Evolutionary conservation across 1,140 invertebrate genomes (phyloP), one percentile per base, ranked within the genome.

Genomic region (Drosophila micromelanica): DNA sequence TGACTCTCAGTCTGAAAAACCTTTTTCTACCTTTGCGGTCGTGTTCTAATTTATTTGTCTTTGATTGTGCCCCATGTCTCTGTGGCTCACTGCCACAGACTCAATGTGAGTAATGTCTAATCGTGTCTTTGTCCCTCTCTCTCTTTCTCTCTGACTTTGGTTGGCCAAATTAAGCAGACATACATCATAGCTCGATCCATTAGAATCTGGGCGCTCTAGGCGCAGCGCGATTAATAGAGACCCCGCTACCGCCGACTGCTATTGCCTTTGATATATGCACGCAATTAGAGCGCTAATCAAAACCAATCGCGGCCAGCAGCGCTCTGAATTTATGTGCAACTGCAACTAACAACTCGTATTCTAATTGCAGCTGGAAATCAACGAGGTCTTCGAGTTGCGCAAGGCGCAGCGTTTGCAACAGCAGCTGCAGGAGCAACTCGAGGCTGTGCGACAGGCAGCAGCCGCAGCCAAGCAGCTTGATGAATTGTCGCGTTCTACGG

Each of bases 301-400:
- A 85, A 80, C 77, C 55, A 74, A 86, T 80, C 80, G 64, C 56
- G 15, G 30, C 17, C 45, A 55, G 40, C 42, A 59, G 40, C 43
- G 17, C 11, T 17, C 32, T 13, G 45, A 80, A 73, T 84, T 80
- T 85, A 79, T 84, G 72, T 67, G 62, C 72, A 49, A 49, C 64
- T 35, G 48, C 38, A 54, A 72, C 73, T 80, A 79, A 80, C 78
- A 80, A 80, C 68, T 81, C 48, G 43, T 61, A 79, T 85, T 85
- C 82, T 90, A 87, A 78, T 90, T 91, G 70, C 80, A 92, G 91
- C 75, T 80, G 64, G 91, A 92, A 90, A 92, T 92, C 80, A 92
- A 92, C 76, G 91, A 92, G 61, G 91, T 92, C 48, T 92, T 92
- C 49, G 91, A 92, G 69, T 55, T 86, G 42, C 84, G 85, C 71